These are phyloP conservation scores for Penaeus chinensis DNA, from an alignment of 1,140 invertebrate genomes.

Conservation along the genomic window DNA sequence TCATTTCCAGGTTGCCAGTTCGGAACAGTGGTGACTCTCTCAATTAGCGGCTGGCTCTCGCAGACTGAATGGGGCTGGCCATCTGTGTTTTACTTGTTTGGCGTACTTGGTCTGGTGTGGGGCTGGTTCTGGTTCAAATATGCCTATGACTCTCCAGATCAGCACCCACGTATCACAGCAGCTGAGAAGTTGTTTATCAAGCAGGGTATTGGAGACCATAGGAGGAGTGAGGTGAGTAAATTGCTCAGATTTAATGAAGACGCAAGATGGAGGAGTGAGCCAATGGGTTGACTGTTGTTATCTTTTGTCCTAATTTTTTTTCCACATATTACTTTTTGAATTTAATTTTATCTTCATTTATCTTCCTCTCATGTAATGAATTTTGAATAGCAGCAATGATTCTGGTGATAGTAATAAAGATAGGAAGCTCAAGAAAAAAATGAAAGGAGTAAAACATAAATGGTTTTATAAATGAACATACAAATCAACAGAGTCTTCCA, in stretches of 20 bases:
- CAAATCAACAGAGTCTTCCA: constrained; percentile 63
- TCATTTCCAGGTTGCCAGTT: constrained; percentile 66
- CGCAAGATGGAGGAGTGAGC: background rate
- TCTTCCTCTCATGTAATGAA: background rate
- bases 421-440: too few relatives aligned
- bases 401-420: too few relatives aligned
- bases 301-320: background rate
- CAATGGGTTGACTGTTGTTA: too few relatives aligned
- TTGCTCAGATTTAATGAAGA: background rate
- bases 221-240: constrained; percentile 29
- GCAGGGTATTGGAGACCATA: constrained; percentile 50
- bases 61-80: constrained; percentile 76
- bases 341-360: background rate
- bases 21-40: constrained; percentile 70
- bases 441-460: too few relatives aligned
- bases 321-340: background rate
- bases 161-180: constrained; percentile 38
- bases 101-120: constrained; percentile 73
- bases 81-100: constrained; percentile 79
- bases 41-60: constrained; percentile 72
- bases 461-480: too few relatives aligned
- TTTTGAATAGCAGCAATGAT: too few relatives aligned
- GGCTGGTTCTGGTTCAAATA: constrained; percentile 78
- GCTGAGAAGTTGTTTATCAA: constrained; percentile 43
- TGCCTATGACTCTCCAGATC: constrained; percentile 69